Evolutionary conservation across 2,888 invertebrate species (phyloP).

Genomic region (Galeruca laticollis): DNA sequence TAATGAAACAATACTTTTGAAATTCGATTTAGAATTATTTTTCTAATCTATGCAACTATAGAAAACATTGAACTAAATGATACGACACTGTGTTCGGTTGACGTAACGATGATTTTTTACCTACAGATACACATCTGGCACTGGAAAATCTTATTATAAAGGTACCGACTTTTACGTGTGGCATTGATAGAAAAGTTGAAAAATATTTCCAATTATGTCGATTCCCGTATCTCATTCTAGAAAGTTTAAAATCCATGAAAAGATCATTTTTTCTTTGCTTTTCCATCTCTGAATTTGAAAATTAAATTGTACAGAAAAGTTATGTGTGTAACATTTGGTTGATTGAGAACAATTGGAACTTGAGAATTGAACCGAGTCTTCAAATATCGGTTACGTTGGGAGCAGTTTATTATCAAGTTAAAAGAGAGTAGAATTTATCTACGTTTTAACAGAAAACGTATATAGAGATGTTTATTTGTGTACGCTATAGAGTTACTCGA

Average conservation of each 20-base stretch:
- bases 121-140: constrained; percentile 32
- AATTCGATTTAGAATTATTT: too few relatives aligned
- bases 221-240: constrained; percentile 36
- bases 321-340: constrained; percentile 2
- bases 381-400: not conserved
- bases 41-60: not conserved
- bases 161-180: constrained; percentile 31
- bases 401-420: too few relatives aligned
- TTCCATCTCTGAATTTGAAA: constrained; percentile 12
- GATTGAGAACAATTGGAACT: not conserved
- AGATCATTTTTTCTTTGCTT: constrained; percentile 21
- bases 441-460: too few relatives aligned
- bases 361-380: not conserved
- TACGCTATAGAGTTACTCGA: too few relatives aligned
- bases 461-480: too few relatives aligned
- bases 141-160: constrained; percentile 32
- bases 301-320: constrained; percentile 20
- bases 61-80: not conserved
- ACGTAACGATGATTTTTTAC: constrained; percentile 21
- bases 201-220: constrained; percentile 42
- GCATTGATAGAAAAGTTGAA: constrained; percentile 37
- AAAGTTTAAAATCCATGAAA: constrained; percentile 35
- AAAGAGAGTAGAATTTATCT: too few relatives aligned
- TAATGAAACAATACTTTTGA: too few relatives aligned
- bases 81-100: constrained; percentile 6